These are phyloP conservation scores for Epizoanthus fatuus DNA, from an alignment of 92 coral and sea anemone genomes.

Conservation along the genomic window DNA sequence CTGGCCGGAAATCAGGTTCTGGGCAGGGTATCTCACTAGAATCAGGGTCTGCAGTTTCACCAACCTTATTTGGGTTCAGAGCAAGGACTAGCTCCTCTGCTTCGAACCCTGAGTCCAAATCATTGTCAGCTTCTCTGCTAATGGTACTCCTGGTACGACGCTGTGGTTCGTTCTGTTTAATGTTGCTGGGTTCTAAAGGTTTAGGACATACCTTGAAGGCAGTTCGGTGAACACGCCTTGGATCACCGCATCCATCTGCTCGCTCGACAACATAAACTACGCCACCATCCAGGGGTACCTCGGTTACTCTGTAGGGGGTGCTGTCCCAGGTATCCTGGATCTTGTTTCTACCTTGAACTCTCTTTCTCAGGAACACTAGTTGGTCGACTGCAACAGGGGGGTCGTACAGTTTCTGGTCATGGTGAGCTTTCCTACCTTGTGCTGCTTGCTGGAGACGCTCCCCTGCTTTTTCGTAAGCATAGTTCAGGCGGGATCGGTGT, in stretches of 20 bases:
- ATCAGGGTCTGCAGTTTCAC: background rate
- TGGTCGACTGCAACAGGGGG: constrained; percentile 52
- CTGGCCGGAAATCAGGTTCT: background rate
- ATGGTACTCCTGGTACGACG: no score
- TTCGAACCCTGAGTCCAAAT: no score
- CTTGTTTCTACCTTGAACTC: constrained; percentile 59
- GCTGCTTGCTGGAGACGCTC: constrained; percentile 67
- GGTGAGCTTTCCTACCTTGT: constrained; percentile 43
- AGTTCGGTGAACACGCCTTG: background rate
- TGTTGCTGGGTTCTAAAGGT: background rate
- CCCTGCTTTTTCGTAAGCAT: constrained; percentile 78
- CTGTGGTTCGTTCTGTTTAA: no score
- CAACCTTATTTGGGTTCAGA: background rate
- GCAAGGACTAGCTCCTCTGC: constrained; percentile 1
- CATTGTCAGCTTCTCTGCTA: no score
- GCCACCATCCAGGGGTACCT: constrained; percentile 38
- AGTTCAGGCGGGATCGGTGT: constrained; percentile 54
- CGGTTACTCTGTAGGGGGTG: constrained; percentile 19
- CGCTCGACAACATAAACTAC: constrained; percentile 48
- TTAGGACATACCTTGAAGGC: constrained; percentile 11
- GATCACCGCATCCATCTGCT: constrained; percentile 17
- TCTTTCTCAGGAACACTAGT: constrained; percentile 56
- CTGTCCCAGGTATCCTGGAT: constrained; percentile 70
- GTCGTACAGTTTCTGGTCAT: constrained; percentile 40
- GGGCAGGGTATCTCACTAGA: no score